Conservation (phyloP, 2,113 vertebrate genomes). For the Galbula dea region DNA sequence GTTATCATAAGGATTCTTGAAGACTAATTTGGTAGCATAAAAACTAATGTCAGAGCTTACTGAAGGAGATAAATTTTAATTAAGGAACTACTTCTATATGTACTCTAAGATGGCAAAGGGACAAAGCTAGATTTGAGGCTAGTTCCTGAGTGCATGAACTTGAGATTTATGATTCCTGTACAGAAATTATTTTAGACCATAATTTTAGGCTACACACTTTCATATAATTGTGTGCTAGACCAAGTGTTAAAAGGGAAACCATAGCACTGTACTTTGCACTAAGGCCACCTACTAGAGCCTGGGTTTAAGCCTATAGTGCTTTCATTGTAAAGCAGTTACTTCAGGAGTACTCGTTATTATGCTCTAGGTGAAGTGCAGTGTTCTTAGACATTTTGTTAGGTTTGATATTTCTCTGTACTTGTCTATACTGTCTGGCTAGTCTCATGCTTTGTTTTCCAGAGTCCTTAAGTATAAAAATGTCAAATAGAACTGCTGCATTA, state of each 20-base stretch:
- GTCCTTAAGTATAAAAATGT: neutral
- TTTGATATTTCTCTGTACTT: neutral
- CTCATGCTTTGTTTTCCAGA: neutral
- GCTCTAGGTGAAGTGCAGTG: neutral
- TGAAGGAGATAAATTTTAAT: neutral
- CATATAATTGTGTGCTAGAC: neutral
- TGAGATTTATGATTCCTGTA: neutral
- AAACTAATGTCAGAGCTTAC: neutral
- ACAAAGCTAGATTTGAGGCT: neutral
- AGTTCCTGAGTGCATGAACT: neutral
- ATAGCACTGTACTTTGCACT: neutral
- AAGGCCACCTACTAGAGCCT: neutral
- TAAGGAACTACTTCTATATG: neutral
- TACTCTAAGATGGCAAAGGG: neutral
- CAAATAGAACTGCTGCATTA: neutral
- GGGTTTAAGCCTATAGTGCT: neutral
- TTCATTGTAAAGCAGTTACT: neutral
- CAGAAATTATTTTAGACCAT: neutral
- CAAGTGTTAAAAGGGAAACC: neutral
- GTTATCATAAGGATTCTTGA: neutral
- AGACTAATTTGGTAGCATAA: neutral
- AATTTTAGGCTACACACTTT: neutral
- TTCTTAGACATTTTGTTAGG: neutral
- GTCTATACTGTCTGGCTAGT: neutral
- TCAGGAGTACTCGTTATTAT: neutral